phyloP scores from a whole-genome alignment of 2,888 invertebrate species.

The Charanyca ferruginea region DNA sequence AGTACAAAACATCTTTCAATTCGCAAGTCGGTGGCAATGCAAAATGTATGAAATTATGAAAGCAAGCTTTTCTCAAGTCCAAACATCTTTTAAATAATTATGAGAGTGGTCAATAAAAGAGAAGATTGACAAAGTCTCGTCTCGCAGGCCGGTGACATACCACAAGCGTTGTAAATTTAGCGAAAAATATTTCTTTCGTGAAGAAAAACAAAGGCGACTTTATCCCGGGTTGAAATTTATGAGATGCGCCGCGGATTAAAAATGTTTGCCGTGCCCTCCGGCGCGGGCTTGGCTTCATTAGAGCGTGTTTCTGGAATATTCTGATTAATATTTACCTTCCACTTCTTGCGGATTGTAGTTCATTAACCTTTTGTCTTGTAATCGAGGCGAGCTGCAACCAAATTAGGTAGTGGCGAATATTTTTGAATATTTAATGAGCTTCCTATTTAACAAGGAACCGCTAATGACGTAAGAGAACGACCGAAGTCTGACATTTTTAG shows the following conservation, averaged over 20 bases:
- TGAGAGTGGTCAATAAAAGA: conserved; percentile 73
- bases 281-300: conserved; percentile 85
- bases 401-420: conserved; percentile 68
- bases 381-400: conserved; percentile 66
- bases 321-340: conserved; percentile 89
- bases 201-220: conserved; percentile 88
- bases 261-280: conserved; percentile 88
- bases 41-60: too few species aligned
- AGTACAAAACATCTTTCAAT: too few species aligned
- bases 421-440: conserved; percentile 62
- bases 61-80: conserved; percentile 46
- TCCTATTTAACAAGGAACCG: conserved; percentile 39
- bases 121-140: conserved; percentile 65
- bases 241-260: conserved; percentile 90
- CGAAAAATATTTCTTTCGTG: conserved; percentile 84
- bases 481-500: not conserved
- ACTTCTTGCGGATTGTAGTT: conserved; percentile 84
- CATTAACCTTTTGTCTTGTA: conserved; percentile 79
- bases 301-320: conserved; percentile 84
- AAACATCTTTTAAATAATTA: conserved; percentile 72
- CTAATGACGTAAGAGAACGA: conserved; percentile 21
- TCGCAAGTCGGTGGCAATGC: too few species aligned
- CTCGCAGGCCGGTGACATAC: conserved; percentile 69
- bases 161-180: conserved; percentile 82
- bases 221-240: conserved; percentile 87